These are phyloP conservation scores for Poeciliopsis prolifica DNA, from an alignment of 2,113 vertebrate species.

Conservation along the genomic window DNA sequence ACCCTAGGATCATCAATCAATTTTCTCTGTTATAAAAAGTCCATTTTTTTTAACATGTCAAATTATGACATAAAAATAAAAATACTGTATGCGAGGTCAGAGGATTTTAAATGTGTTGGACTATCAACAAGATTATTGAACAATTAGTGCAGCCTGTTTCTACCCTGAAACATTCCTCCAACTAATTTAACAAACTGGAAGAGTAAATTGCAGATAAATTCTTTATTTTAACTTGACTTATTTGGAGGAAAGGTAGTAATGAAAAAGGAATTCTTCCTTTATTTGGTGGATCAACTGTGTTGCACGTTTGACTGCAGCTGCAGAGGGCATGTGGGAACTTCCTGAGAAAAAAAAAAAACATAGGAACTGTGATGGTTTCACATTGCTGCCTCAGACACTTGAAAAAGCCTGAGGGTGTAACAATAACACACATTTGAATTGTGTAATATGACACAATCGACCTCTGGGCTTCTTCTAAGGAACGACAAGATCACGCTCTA, in stretches of 20 bases:
- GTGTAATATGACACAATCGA: slow-evolving; percentile 8
- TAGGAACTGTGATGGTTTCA: slow-evolving; percentile 30
- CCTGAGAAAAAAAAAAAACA: slow-evolving; percentile 48
- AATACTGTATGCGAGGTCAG: not conserved
- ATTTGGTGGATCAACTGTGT: slow-evolving; percentile 2
- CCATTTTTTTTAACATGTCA: not conserved
- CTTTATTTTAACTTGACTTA: not conserved
- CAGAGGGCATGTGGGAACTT: slow-evolving; percentile 4
- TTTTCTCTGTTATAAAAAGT: not conserved
- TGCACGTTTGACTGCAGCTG: slow-evolving; percentile 9
- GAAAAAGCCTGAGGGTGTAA: slow-evolving; percentile 1
- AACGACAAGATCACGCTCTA: slow-evolving; percentile 60
- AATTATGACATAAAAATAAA: not conserved
- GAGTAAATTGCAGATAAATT: not conserved
- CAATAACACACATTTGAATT: slow-evolving; percentile 2
- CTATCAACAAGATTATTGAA: not conserved
- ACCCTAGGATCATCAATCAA: not conserved
- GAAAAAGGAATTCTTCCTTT: not conserved
- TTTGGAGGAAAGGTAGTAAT: not conserved
- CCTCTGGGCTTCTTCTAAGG: slow-evolving; percentile 51
- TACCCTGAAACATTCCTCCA: not conserved
- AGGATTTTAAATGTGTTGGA: too few relatives aligned
- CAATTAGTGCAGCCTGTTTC: not conserved
- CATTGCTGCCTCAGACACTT: slow-evolving; percentile 1
- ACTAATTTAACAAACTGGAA: not conserved